These are phyloP conservation scores for Orestias chungarensis DNA, from an alignment of 2,797 vertebrate genomes.

Conservation along the genomic window DNA sequence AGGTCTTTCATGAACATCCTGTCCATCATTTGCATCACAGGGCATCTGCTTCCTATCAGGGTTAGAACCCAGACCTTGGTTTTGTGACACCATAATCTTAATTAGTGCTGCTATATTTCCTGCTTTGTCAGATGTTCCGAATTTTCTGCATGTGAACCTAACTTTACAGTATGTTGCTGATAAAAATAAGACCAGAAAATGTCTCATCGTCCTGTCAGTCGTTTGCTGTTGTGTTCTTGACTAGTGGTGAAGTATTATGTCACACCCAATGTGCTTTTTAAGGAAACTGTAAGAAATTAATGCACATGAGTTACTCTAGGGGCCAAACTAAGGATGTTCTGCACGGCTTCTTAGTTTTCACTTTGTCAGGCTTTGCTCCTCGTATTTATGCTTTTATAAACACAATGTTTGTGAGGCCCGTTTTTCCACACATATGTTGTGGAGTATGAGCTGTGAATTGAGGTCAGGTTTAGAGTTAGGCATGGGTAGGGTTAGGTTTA, in stretches of 20 bases:
- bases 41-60: slow-evolving; percentile 86
- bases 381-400: too few species aligned
- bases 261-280: slow-evolving; percentile 12
- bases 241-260: slow-evolving; percentile 5
- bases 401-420: too few species aligned
- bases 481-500: too few species aligned
- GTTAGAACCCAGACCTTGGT: slow-evolving; percentile 84
- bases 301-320: slow-evolving; percentile 27
- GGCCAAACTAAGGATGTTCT: slow-evolving; percentile 41
- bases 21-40: slow-evolving; percentile 68
- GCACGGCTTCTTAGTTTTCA: slow-evolving; percentile 48
- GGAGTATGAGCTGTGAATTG: too few species aligned
- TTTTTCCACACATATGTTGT: too few species aligned
- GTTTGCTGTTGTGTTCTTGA: slow-evolving; percentile 8
- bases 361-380: too few species aligned
- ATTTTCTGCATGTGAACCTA: not conserved
- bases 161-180: not conserved
- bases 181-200: not conserved
- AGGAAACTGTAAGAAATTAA: slow-evolving; percentile 39
- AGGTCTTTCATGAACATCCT: slow-evolving; percentile 81
- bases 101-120: slow-evolving; percentile 6
- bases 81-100: slow-evolving; percentile 59
- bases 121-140: not conserved
- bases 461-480: too few species aligned
- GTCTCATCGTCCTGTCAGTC: not conserved